Evolutionary conservation across 2,888 invertebrate species (phyloP), one percentile per base, ranked within the genome.

Genomic region (Eustalomyia histrio): DNA sequence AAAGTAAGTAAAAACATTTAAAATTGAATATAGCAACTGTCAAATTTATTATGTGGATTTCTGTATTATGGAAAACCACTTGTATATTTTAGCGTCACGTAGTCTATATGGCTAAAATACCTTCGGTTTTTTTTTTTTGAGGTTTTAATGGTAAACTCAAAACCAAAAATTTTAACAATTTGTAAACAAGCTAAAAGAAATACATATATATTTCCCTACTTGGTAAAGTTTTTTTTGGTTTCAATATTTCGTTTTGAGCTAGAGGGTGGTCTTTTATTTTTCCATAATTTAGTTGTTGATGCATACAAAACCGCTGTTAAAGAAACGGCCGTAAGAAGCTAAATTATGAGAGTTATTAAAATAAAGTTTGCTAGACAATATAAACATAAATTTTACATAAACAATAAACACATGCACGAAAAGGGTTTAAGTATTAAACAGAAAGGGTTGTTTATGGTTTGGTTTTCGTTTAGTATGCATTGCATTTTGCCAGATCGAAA

Each of bases 1-100:
- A 29, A n/a, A 33, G 12, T 16, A 35, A 43, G 35, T n/a, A 68
- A 55, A n/a, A 63, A 67, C 52, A 58, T 24, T 53, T 43, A 33
- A 52, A 29, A 53, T 39, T 33, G 7, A 18, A 64, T 69, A 35
- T 65, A 74, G 47, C 65, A 58, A 74, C 21, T 73, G 73, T 50
- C 47, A 58, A 74, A 57, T 18, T 14, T 7, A 18, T 29, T 33
- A 4, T 58, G 21, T 10, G 14, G n/a, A n/a, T 39, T 43, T 29
- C 35, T n/a, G 18, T 33, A 52, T 73, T 43, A n/a, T 55, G 24
- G 63, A 24, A 75, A 68, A 68, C 55, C 61, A 55, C 17, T 68
- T 68, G 60, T 75, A 17, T 47, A 21, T 63, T 47, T 43, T 17
- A 53, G 10, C 39, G 61, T 72, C 61, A 63, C 16, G 14, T 24